Conservation (phyloP, 1,140 invertebrate genomes). For the Tyrophagus putrescentiae region DNA sequence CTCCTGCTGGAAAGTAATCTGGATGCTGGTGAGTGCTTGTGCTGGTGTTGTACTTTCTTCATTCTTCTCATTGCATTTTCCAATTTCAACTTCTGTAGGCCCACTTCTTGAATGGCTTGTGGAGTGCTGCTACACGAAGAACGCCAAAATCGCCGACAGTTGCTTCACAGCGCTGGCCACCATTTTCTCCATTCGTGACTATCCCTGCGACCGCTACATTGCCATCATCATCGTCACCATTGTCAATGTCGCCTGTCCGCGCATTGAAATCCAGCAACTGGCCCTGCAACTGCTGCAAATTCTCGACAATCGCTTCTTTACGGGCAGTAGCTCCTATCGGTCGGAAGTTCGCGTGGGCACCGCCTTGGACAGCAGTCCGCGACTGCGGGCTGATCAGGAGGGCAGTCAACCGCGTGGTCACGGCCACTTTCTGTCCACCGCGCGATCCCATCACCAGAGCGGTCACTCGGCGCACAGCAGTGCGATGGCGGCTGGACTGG, state of each 20-base stretch:
- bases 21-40: slow-evolving; percentile 55
- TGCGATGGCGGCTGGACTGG: neutral
- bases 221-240: slow-evolving; percentile 93
- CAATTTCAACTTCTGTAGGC: slow-evolving; percentile 35
- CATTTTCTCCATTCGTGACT: slow-evolving; percentile 89
- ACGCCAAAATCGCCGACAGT: slow-evolving; percentile 72
- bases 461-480: too few relatives aligned
- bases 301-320: slow-evolving; percentile 82
- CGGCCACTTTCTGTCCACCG: too few relatives aligned
- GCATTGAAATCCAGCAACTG: slow-evolving; percentile 74
- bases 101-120: slow-evolving; percentile 90
- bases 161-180: slow-evolving; percentile 88
- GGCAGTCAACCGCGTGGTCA: neutral
- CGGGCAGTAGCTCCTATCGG: slow-evolving; percentile 37
- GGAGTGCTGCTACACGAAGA: slow-evolving; percentile 86
- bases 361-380: neutral
- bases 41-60: neutral
- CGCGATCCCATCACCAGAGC: too few relatives aligned
- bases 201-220: slow-evolving; percentile 95
- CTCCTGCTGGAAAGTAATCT: slow-evolving; percentile 88
- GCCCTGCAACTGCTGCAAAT: slow-evolving; percentile 84
- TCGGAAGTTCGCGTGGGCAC: neutral
- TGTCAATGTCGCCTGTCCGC: slow-evolving; percentile 83
- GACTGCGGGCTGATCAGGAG: neutral
- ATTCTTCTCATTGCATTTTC: neutral